Evolutionary conservation across 2,888 invertebrate genomes (phyloP), one percentile per base, ranked within the genome.

Genomic region (Idaea dimidiata): DNA sequence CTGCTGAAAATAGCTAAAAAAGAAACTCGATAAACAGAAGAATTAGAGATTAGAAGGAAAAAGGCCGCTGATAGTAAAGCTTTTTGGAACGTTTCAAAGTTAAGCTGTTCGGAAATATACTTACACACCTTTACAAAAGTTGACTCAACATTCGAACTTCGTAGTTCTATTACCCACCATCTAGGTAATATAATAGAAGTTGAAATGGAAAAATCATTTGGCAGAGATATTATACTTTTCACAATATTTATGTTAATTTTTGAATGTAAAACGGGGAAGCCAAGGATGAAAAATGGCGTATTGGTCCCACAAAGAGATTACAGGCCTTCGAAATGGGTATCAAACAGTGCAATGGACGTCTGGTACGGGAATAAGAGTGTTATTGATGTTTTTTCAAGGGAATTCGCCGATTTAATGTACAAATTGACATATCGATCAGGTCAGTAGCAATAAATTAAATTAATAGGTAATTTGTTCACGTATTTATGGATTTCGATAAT

Each of bases 351-450:
- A 1, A 75, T 89, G 78, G 89, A 89, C 58, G 66, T 89, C 0
- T 89, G 87, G 87, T 85, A 82, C 17, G 89, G 88, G 0, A 89
- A 89, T 57, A 85, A 83, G 64, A 81, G 75, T 58, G 67, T 87
- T 66, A 76, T 87, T 0, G 83, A 88, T 58, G 67, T 88, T 1
- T 54, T 89, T n/a, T 79, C 83, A 0, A 73, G 80, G 33, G 88
- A 88, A 64, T 80, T 89, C 5, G 70, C 69, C 1, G 82, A 83
- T 59, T 43, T 87, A 5, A 72, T 88, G 59, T 74, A 74, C 60
- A 83, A 73, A 65, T 71, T 86, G n/a, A 81, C 82, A 5, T 60
- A 72, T 43, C 76, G 86, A 65, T 72, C 77, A 71, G 76, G 88
- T 87, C 76, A 74, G 67, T 62, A n/a, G 43, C 43, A 43, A 43